Base-by-base conservation (phyloP, 2,888 invertebrate species). In the Neoaliturus tenellus region DNA sequence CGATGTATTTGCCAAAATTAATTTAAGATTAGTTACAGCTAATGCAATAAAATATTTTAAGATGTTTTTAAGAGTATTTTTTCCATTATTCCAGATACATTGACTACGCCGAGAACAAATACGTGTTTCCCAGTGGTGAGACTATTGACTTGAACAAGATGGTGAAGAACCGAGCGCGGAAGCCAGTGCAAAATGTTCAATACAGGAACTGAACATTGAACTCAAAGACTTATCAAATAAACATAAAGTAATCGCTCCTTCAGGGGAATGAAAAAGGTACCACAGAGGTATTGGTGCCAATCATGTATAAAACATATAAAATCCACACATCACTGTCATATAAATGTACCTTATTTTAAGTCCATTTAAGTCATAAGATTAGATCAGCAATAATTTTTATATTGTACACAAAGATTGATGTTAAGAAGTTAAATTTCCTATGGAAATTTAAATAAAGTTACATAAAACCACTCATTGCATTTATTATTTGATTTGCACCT, bases 71-170 rank as follows among this genome's bases (percentile, higher is more conserved):
- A n/a, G 23, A 51, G 23, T 51, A 20, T 10, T 48, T 48, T 48
- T 48, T n/a, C n/a, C n/a, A n/a, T 23, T 62, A 10, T 62, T 62
- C 0, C 28, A 62, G 62, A 33, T 95, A 94, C 88, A 92, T 95
- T 85, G 95, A 95, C 90, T 95, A 95, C 88, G 93, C 94, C 89
- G 94, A 94, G 89, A 95, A 95, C 89, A 94, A 94, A 89, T 94
- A 95, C 75, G 94, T 95, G 31, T 91, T 95, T 85, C 94, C 95
- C 51, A 95, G 94, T 89, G 95, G 95, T 80, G 93, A 95, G 86
- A 93, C 94, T 85, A 93, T 95, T 88, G 94, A 95, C 91, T 92
- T 95, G 90, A 92, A 93, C 86, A 92, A 92, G 83, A 93, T 95
- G 93, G 95, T 94, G 86, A 95, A 95, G 89, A 95, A 95, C 85